Evolutionary conservation across 2,797 vertebrate species (phyloP), one percentile per base, ranked within the genome.

Genomic region (Argya squamiceps): DNA sequence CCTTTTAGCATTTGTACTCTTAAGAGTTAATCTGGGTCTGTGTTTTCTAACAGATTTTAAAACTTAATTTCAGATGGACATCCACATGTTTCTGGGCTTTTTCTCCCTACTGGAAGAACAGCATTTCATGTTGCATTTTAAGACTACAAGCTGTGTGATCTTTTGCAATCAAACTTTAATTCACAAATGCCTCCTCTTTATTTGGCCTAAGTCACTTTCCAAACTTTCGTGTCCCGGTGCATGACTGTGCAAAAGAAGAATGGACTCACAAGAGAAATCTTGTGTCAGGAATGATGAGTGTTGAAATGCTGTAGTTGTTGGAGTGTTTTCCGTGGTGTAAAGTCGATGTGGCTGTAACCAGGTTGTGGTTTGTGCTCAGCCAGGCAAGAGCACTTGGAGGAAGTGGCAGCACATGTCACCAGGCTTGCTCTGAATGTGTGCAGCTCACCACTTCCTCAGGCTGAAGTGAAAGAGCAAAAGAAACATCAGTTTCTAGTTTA

Each of bases 361-460:
- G 63, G 13, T 13, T 0, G 2, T 36, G 76, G 63, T 62, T 70
- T 3, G 17, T 84, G 24, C 30, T 55, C 9, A 11, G 47, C 88
- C 29, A 1, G 83, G 65, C 55, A 82, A 55, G 56, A 34, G 74
- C 76, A 9, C 77, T 84, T 13, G 67, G 85, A 92, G 97, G 96
- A 98, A 98, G 93, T 74, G 89, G 88, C 71, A 82, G 67, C 94
- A 9, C 88, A 84, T 91, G 90, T 90, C 76, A 80, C 64, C 85
- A 73, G 67, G 67, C 88, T 87, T 55, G 60, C 21, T 50, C 68
- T 53, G 22, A 77, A 44, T 18, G 22, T 43, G 53, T 93, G 96
- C 84, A 86, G 82, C 81, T 96, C 83, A 87, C 95, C 90, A 60
- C 92, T 97, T 97, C 95, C 97, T 98, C 80, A 88, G 88, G 14